Base-by-base conservation (phyloP, 2,797 vertebrate species). In the Octomys mimax region DNA sequence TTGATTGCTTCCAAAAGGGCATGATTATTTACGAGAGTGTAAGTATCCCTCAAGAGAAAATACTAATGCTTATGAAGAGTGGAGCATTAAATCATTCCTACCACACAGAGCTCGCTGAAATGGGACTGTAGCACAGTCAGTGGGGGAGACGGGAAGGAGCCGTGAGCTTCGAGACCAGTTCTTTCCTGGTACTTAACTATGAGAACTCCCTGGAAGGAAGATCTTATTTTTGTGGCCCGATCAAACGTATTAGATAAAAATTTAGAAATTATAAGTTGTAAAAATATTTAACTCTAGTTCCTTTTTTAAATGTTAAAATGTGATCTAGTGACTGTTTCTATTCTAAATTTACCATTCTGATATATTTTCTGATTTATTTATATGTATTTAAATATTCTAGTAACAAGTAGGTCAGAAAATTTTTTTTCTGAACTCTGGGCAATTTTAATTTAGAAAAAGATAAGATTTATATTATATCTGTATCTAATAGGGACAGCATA, bases 41-140 rank as follows among this genome's bases (percentile, higher is more conserved):
- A 83, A 91, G 36, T 92, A 77, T 83, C 59, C 46, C 73, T 95
- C 42, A 82, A 54, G 85, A 97, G 84, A 93, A 96, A 95, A 95
- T 80, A 85, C 33, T 82, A 73, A 42, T 78, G 54, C 42, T 84
- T 96, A 71, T 9, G 66, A 92, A 92, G 39, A 85, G 36, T 83
- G 66, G 46, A 52, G 4, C 54, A 42, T 94, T 89, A 86, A 87
- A 24, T 90, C 61, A 84, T 81, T 89, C 70, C 64, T 94, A 33
- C 52, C 61, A 5, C 52, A 4, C 46, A 1, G 49, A 62, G 19
- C 66, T 49, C 49, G 31, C 64, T 88, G 62, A 89, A 71, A 78
- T 59, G 70, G 19, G 73, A 92, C 49, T 80, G 19, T 54, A 75
- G 3, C 61, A 2, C 54, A 84, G 66, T 75, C 46, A 36, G 61